Base-by-base conservation (phyloP, 2,113 vertebrate species). In the Anser brachyrhynchus region DNA sequence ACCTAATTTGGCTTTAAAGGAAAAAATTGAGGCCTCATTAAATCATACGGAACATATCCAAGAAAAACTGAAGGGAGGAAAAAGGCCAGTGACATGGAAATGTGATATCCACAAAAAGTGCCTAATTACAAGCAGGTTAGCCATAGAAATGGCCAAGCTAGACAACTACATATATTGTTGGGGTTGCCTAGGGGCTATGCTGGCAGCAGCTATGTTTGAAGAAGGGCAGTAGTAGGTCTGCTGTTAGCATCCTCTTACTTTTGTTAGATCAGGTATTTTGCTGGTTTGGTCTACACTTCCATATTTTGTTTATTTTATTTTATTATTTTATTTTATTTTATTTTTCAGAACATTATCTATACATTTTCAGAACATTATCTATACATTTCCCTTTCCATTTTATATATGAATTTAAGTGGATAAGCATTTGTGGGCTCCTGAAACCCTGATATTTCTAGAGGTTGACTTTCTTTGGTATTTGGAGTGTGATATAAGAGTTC, bases 391-490 rank as follows among this genome's bases (percentile, higher is more conserved):
- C 14, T 49, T 90, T 88, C 52, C 11, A 44, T 85, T 79, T 64
- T 39, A 69, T 74, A 3, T 13, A n/a, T 55, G 17, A 77, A 58
- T 5, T 14, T 51, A 83, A 35, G 16, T 26, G 15, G 39, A 9
- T 81, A 71, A 43, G 19, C 29, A 10, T 74, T 22, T 65, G 87
- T 11, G 31, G 65, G 59, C 57, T 87, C 61, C 69, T 62, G 79
- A 55, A 61, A 85, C 39, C 52, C 87, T 72, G 28, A 29, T 79
- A 65, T 74, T 85, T 83, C 69, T 84, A 75, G 44, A 72, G 31
- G 5, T 3, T 65, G 8, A 20, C 57, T 94, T 90, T 61, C 51
- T 94, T 96, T 94, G 86, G 37, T 92, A 61, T 94, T 95, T 96
- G 73, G 57, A 54, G 43, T 54, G 43, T 52, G 12, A 18, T 14